Conservation (phyloP, 2,113 vertebrate genomes). For the Strix uralensis region DNA sequence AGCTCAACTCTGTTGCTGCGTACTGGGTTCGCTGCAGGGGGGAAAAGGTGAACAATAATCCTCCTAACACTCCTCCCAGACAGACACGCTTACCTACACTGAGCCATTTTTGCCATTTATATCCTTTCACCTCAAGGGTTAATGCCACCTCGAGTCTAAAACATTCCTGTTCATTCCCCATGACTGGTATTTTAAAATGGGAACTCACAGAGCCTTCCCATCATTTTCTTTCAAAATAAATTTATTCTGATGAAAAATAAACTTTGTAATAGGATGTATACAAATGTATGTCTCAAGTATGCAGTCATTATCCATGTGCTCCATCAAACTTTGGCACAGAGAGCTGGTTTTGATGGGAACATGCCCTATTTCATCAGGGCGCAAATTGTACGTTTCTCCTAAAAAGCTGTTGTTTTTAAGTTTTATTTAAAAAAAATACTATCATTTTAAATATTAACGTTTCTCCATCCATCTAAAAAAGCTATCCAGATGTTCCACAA, state of each 20-base stretch:
- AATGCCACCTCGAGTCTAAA: not conserved
- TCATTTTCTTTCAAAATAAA: not conserved
- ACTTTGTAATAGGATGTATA: not conserved
- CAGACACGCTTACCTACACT: not conserved
- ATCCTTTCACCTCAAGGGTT: not conserved
- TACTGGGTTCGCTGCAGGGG: not conserved
- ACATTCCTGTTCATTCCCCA: not conserved
- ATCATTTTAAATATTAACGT: not conserved
- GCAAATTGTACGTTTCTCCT: not conserved
- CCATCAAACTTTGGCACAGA: not conserved
- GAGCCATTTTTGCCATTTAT: not conserved
- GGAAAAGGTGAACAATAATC: accelerated
- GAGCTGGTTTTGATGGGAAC: not conserved
- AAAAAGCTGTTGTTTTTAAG: not conserved
- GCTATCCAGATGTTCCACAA: not conserved
- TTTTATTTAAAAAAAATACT: not conserved
- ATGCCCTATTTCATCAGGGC: not conserved
- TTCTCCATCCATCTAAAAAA: not conserved
- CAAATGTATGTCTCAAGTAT: not conserved
- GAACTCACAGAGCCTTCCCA: not conserved
- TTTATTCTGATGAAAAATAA: not conserved
- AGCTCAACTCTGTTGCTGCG: not conserved
- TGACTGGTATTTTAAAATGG: not conserved
- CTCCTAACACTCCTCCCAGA: not conserved
- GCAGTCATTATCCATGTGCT: not conserved